phyloP scores from a whole-genome alignment of 1,140 invertebrate genomes.

The Bathynomus jamesi region DNA sequence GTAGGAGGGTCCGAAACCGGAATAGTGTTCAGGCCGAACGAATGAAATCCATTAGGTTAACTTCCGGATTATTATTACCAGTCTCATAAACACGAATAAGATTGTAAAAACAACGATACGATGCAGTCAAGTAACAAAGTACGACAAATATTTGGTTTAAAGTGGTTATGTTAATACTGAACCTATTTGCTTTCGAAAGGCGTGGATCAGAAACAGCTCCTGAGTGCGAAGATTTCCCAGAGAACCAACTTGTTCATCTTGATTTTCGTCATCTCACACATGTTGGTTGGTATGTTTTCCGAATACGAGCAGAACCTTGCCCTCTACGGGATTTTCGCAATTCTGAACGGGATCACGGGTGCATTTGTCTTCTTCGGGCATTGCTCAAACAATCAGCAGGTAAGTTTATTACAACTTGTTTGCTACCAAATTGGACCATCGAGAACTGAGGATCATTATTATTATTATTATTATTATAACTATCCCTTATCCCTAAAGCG shows the following conservation, averaged over 20 bases:
- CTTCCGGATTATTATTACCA: no score
- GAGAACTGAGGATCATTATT: no score
- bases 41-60: background rate
- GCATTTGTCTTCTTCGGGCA: conserved; percentile 9
- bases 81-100: background rate
- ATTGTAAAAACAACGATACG: background rate
- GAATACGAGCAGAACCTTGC: conserved; percentile 18
- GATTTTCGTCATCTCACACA: conserved; percentile 4
- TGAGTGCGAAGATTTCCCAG: conserved; percentile 38
- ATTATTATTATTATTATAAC: no score
- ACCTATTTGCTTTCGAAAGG: conserved; percentile 20
- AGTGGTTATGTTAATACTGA: background rate
- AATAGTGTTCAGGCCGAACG: background rate
- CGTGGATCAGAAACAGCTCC: conserved; percentile 18
- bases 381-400: conserved; percentile 14
- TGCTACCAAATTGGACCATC: no score
- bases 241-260: conserved; percentile 37
- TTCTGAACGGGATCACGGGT: conserved; percentile 9
- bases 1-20: background rate
- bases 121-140: no score
- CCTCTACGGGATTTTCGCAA: conserved; percentile 13
- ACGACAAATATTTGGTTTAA: background rate
- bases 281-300: background rate
- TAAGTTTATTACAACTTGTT: no score
- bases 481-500: no score